phyloP scores from a whole-genome alignment of 1,140 invertebrate genomes.

The Mercenaria mercenaria region DNA sequence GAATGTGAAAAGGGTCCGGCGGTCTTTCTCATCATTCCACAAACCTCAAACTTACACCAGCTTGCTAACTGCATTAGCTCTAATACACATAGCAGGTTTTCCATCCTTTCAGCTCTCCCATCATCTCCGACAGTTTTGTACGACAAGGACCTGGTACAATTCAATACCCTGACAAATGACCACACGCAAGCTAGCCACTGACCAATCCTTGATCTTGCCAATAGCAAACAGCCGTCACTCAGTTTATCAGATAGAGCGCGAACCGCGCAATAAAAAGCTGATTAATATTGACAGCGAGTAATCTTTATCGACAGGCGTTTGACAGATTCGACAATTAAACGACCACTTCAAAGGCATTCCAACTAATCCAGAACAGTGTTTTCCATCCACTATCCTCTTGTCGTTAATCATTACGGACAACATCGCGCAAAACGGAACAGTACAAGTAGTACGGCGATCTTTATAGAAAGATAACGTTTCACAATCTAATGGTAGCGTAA shows the following conservation, averaged over 20 bases:
- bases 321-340: constrained; percentile 68
- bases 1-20: too few relatives aligned
- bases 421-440: constrained; percentile 6
- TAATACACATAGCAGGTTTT: too few relatives aligned
- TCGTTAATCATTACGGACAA: constrained; percentile 63
- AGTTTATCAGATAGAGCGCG: constrained; percentile 45
- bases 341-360: constrained; percentile 69
- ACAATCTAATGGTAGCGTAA: constrained; percentile 35
- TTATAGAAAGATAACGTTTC: constrained; percentile 62
- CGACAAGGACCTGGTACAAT: neutral
- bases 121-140: neutral
- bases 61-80: too few relatives aligned
- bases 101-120: too few relatives aligned
- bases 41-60: too few relatives aligned
- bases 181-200: constrained; percentile 25
- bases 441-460: neutral
- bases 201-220: constrained; percentile 25
- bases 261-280: constrained; percentile 58
- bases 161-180: constrained; percentile 3
- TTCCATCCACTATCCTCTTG: constrained; percentile 30
- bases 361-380: constrained; percentile 61
- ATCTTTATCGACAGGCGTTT: constrained; percentile 67
- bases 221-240: constrained; percentile 45
- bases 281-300: constrained; percentile 69
- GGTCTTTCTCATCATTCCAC: too few relatives aligned